Evolutionary conservation across 2,888 invertebrate species (phyloP).

Genomic region (Miltochrista miniata): DNA sequence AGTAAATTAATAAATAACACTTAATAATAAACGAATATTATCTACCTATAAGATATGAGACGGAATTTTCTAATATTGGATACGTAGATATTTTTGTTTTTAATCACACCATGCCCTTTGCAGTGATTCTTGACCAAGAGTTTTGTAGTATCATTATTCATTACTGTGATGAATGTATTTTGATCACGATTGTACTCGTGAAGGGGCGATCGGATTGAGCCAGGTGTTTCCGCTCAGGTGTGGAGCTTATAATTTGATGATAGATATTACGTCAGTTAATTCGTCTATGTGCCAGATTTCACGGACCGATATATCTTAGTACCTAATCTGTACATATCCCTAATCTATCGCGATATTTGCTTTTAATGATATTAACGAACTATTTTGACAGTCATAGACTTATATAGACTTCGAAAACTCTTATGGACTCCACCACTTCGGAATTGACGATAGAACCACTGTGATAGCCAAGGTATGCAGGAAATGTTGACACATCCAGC

Average conservation of each 20-base stretch:
- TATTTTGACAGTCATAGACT: too few relatives aligned
- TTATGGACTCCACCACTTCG: too few relatives aligned
- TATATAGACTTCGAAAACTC: too few relatives aligned
- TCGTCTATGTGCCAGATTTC: constrained; percentile 8
- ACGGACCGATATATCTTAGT: not conserved
- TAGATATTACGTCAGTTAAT: constrained; percentile 15
- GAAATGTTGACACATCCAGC: too few relatives aligned
- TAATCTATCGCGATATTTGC: too few relatives aligned
- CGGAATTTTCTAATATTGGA: constrained; percentile 1
- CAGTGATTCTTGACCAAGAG: constrained; percentile 28
- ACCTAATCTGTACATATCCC: not conserved
- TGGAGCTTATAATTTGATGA: constrained; percentile 16
- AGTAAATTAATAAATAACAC: too few relatives aligned
- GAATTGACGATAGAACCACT: too few relatives aligned
- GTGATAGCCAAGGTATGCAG: too few relatives aligned
- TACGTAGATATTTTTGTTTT: constrained; percentile 4
- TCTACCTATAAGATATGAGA: not conserved
- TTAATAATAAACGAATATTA: too few relatives aligned
- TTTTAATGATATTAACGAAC: too few relatives aligned
- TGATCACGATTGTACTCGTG: constrained; percentile 24
- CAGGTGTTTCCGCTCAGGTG: constrained; percentile 45
- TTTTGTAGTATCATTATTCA: constrained; percentile 9
- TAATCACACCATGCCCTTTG: constrained; percentile 7
- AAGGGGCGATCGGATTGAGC: constrained; percentile 14
- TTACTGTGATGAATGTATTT: constrained; percentile 17